Evolutionary conservation across 2,888 invertebrate species (phyloP).

Genomic region (Clistopyga incitator): DNA sequence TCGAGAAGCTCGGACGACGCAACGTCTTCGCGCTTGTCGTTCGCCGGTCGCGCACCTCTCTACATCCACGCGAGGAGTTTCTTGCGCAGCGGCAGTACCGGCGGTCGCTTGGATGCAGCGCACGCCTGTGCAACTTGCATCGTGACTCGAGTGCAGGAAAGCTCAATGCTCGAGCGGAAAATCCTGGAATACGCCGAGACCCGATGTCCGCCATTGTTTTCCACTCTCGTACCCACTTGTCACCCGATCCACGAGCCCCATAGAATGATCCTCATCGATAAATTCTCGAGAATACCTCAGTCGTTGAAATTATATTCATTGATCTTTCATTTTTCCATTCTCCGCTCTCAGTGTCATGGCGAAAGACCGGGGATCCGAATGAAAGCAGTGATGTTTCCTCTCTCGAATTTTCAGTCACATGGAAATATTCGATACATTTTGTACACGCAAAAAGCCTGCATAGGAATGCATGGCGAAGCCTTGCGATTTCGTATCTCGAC

Average conservation of each 20-base stretch:
- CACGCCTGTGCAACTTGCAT: conserved; percentile 64
- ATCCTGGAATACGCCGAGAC: conserved; percentile 42
- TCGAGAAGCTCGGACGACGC: conserved; percentile 8
- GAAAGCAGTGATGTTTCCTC: too few relatives aligned
- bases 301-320: neutral
- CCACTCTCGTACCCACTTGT: neutral
- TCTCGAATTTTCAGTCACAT: too few relatives aligned
- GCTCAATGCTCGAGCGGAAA: conserved; percentile 67
- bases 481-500: too few relatives aligned
- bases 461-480: too few relatives aligned
- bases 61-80: neutral
- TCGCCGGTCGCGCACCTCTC: conserved; percentile 3
- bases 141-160: conserved; percentile 63
- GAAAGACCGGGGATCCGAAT: too few relatives aligned
- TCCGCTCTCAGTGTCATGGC: neutral
- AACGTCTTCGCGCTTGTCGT: conserved; percentile 22
- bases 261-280: neutral
- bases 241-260: neutral
- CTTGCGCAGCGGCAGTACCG: conserved; percentile 12
- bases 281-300: neutral
- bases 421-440: neutral
- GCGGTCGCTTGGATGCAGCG: conserved; percentile 46
- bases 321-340: neutral
- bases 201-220: conserved; percentile 59
- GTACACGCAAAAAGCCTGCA: neutral